phyloP scores from a whole-genome alignment of 2,888 invertebrate species.

The Conistra vaccinii region DNA sequence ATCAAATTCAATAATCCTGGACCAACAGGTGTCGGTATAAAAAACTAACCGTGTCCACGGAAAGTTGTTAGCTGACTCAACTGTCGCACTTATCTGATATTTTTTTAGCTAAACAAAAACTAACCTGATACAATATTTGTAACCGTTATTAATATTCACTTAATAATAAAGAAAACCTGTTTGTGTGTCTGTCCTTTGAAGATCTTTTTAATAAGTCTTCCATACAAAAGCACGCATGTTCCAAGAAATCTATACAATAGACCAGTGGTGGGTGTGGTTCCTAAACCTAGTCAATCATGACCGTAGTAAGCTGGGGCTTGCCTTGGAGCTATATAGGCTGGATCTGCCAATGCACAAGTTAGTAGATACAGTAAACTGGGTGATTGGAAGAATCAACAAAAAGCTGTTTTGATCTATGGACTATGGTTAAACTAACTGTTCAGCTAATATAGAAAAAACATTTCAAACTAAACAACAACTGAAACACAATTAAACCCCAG shows the following conservation, averaged over 20 bases:
- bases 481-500: background rate
- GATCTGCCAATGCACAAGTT: background rate
- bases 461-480: background rate
- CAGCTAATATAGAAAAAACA: background rate
- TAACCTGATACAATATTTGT: slow-evolving; percentile 72
- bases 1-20: slow-evolving; percentile 82
- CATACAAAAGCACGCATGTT: background rate
- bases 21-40: slow-evolving; percentile 84
- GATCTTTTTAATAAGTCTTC: background rate
- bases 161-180: slow-evolving; percentile 23
- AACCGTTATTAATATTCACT: slow-evolving; percentile 67
- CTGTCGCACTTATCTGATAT: slow-evolving; percentile 86
- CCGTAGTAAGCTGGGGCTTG: background rate
- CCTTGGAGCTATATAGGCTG: background rate
- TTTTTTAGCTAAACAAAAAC: slow-evolving; percentile 78
- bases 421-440: background rate
- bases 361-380: background rate
- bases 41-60: slow-evolving; percentile 85
- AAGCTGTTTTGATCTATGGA: background rate
- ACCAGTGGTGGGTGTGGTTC: background rate
- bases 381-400: background rate
- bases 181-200: slow-evolving; percentile 25
- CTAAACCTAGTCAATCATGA: background rate
- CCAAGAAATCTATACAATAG: background rate
- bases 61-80: slow-evolving; percentile 84